These are phyloP conservation scores for Zootermopsis nevadensis DNA, from an alignment of 2,888 invertebrate genomes.

Conservation along the genomic window DNA sequence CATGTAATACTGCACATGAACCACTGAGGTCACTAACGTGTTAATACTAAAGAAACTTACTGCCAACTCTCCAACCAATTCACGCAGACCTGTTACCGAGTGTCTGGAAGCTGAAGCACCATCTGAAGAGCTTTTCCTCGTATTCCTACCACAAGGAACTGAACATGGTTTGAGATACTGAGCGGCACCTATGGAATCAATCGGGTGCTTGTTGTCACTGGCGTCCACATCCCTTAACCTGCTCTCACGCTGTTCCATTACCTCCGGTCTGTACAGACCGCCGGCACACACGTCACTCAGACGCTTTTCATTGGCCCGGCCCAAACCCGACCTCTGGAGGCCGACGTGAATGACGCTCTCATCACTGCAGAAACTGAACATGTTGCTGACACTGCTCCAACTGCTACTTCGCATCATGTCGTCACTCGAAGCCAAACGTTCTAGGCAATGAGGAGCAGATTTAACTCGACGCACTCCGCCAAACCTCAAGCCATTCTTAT, in stretches of 20 bases:
- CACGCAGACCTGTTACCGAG: conserved; percentile 38
- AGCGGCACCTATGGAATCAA: not conserved
- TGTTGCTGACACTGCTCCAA: conserved; percentile 45
- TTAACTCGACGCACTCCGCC: conserved; percentile 11
- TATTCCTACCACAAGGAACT: not conserved
- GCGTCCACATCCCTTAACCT: not conserved
- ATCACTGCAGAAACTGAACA: conserved; percentile 52
- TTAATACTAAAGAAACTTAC: conserved; percentile 47
- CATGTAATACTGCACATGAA: not conserved
- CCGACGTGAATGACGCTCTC: conserved; percentile 51
- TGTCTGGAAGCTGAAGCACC: not conserved
- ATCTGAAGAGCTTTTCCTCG: not conserved
- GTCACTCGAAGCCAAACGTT: conserved; percentile 7
- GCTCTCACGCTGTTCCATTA: not conserved
- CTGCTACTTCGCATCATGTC: conserved; percentile 12
- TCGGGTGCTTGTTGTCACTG: not conserved
- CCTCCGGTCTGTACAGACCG: not conserved
- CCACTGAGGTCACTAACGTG: not conserved
- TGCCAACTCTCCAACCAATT: conserved; percentile 45
- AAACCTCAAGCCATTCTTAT: not conserved
- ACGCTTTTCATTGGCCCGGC: not conserved
- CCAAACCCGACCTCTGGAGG: not conserved
- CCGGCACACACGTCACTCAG: not conserved
- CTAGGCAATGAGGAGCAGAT: conserved; percentile 41
- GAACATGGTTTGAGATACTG: not conserved